Evolutionary conservation across 1,140 invertebrate genomes (phyloP).

Genomic region (Araneus ventricosus): DNA sequence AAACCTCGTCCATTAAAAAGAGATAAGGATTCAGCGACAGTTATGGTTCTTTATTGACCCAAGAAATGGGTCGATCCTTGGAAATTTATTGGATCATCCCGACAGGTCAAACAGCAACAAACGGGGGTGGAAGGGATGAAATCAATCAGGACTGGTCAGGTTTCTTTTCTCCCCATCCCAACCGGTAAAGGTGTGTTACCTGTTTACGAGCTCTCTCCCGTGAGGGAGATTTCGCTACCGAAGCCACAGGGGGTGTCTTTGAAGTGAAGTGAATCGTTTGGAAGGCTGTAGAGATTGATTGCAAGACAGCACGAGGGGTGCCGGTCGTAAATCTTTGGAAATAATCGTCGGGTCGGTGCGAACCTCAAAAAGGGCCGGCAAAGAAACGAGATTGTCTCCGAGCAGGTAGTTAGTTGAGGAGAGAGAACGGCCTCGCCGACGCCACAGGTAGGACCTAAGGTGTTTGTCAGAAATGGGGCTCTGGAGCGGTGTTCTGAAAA

Average conservation of each 20-base stretch:
- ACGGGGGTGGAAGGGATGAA: conserved; percentile 12
- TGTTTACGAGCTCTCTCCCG: conserved; percentile 41
- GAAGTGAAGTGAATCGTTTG: conserved; percentile 11
- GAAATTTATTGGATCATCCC: conserved; percentile 25
- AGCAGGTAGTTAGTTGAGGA: background rate
- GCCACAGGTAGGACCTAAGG: background rate
- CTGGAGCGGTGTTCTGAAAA: background rate
- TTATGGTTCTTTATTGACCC: conserved; percentile 47
- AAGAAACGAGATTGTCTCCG: conserved; percentile 13
- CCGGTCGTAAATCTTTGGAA: conserved; percentile 54
- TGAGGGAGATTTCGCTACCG: conserved; percentile 44
- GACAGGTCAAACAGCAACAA: conserved; percentile 46
- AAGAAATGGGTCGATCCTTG: conserved; percentile 17
- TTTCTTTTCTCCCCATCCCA: background rate
- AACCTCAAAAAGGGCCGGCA: conserved; percentile 35
- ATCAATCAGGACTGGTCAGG: conserved; percentile 48
- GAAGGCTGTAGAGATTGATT: conserved; percentile 7
- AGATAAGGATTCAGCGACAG: background rate
- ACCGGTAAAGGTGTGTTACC: conserved; percentile 58
- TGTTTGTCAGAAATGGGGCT: background rate
- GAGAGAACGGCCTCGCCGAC: background rate
- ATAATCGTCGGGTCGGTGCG: conserved; percentile 43
- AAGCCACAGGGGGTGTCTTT: conserved; percentile 35
- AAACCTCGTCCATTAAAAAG: background rate
- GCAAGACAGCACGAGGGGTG: conserved; percentile 17